Conservation (phyloP, 2,888 invertebrate genomes). For the Nemurella pictetii region DNA sequence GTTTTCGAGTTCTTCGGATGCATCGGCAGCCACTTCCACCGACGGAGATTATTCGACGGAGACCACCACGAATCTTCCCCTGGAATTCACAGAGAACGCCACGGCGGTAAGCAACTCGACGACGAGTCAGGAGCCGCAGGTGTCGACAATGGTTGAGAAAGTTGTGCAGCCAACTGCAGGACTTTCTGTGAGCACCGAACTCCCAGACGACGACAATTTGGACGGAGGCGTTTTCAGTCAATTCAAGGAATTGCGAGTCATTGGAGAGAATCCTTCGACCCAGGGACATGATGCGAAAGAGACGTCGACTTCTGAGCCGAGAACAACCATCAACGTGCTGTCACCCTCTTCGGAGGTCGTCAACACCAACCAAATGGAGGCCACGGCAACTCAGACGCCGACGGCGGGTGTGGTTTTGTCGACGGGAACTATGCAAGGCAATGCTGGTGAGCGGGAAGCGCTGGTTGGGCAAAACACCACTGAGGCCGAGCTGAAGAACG, state of each 20-base stretch:
- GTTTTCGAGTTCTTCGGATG: background rate
- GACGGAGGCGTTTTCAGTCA: background rate
- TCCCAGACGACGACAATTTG: background rate
- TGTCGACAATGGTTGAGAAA: background rate
- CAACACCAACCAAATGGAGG: background rate
- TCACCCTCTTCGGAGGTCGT: background rate
- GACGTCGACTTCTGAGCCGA: background rate
- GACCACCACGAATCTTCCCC: slow-evolving; percentile 19
- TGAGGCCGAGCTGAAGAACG: slow-evolving; percentile 13
- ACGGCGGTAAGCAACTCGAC: slow-evolving; percentile 10
- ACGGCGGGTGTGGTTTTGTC: background rate
- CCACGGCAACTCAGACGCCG: background rate
- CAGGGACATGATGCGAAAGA: background rate
- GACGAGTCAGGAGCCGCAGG: slow-evolving; percentile 15
- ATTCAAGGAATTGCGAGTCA: slow-evolving; percentile 9
- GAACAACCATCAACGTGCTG: background rate
- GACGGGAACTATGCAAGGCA: background rate
- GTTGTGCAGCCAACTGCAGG: background rate
- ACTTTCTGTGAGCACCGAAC: background rate
- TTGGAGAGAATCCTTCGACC: background rate
- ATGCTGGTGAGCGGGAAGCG: background rate
- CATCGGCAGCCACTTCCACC: background rate
- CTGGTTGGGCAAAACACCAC: background rate
- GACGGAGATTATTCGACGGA: background rate
- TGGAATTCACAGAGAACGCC: slow-evolving; percentile 23